phyloP scores from a whole-genome alignment of 1,140 invertebrate species.

The Apolygus lucorum region DNA sequence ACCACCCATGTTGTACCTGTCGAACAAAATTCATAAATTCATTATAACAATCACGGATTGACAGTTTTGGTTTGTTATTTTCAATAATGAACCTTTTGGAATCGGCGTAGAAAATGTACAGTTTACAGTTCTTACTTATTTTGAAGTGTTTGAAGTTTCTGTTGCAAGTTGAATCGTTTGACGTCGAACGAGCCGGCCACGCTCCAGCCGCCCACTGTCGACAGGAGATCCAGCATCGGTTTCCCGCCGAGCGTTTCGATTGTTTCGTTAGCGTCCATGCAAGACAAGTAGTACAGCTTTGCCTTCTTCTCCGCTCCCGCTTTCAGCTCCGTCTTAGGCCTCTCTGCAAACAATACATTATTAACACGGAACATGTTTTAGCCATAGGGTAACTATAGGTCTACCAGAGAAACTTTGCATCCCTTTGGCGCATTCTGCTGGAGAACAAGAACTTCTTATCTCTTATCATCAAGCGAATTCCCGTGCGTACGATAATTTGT shows the following conservation, averaged over 20 bases:
- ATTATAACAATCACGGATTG: too few relatives aligned
- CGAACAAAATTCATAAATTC: too few relatives aligned
- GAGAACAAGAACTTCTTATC: too few relatives aligned
- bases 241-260: constrained; percentile 71
- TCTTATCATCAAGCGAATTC: too few relatives aligned
- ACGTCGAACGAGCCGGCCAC: constrained; percentile 50
- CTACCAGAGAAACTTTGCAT: too few relatives aligned
- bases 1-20: constrained; percentile 72
- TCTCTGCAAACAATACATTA: constrained; percentile 49
- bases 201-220: constrained; percentile 68
- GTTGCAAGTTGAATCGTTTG: constrained; percentile 65
- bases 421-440: too few relatives aligned
- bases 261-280: constrained; percentile 85
- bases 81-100: too few relatives aligned
- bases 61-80: too few relatives aligned
- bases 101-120: too few relatives aligned
- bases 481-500: too few relatives aligned
- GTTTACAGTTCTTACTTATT: constrained; percentile 22
- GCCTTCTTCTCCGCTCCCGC: constrained; percentile 82
- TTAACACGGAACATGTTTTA: too few relatives aligned
- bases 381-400: too few relatives aligned
- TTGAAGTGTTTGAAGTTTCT: constrained; percentile 49
- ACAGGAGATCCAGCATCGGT: constrained; percentile 69
- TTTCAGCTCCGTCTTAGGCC: constrained; percentile 49
- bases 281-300: constrained; percentile 83